Conservation (phyloP, 2,888 invertebrate genomes). For the Caenorhabditis doughertyi region DNA sequence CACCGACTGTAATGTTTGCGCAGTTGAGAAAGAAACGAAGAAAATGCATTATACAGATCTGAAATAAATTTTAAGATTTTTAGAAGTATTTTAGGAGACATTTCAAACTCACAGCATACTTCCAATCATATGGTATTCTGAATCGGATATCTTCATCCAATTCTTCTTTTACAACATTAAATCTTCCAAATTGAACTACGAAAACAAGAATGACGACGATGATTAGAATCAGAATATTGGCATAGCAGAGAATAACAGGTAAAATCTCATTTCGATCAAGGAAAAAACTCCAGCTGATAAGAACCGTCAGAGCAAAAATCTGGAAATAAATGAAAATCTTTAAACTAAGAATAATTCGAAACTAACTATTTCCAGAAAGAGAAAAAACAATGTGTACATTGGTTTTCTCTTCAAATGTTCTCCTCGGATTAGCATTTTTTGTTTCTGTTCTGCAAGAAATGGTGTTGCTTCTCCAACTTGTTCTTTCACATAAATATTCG, state of each 20-base stretch:
- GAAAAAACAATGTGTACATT: conserved; percentile 23
- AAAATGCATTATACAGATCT: conserved; percentile 48
- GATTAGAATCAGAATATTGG: conserved; percentile 55
- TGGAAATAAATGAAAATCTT: conserved; percentile 9
- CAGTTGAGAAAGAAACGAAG: conserved; percentile 55
- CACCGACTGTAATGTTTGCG: conserved; percentile 61
- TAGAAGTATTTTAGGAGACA: not conserved
- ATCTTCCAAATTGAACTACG: conserved; percentile 49
- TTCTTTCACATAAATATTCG: conserved; percentile 28
- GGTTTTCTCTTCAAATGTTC: conserved; percentile 62
- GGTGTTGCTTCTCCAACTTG: conserved; percentile 53
- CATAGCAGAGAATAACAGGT: conserved; percentile 47
- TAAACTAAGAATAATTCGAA: not conserved
- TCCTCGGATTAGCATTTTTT: conserved; percentile 55
- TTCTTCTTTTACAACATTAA: conserved; percentile 50
- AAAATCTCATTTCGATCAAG: conserved; percentile 21
- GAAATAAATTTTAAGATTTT: not conserved
- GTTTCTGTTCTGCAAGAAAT: conserved; percentile 55
- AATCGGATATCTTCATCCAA: conserved; percentile 45
- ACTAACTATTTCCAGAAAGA: conserved; percentile 46
- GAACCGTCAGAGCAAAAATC: conserved; percentile 25
- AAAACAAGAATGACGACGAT: conserved; percentile 36
- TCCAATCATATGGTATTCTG: conserved; percentile 59
- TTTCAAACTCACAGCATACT: conserved; percentile 38
- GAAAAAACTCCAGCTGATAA: conserved; percentile 36